A percentile compares a stretch with the other conserved stretches of the same genome.
These are phyloP conservation scores for Aproaerema taeniolella DNA, from an alignment of 2,888 invertebrate species.

Conservation along the genomic window DNA sequence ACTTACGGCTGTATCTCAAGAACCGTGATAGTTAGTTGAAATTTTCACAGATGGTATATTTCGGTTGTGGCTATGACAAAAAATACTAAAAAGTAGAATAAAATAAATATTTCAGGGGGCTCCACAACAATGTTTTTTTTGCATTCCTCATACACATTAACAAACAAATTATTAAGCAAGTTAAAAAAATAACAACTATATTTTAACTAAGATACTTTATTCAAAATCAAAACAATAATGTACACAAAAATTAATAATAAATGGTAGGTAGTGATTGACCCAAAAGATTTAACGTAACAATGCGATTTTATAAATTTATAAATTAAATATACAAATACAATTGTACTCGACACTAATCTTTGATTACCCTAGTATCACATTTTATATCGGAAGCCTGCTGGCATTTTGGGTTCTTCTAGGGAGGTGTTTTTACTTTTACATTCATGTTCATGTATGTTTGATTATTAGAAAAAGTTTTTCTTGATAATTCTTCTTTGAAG, in stretches of 20 bases:
- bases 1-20: too few relatives aligned
- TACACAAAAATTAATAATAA: conserved; percentile 1
- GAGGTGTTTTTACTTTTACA: conserved; percentile 48
- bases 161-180: too few relatives aligned
- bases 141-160: too few relatives aligned
- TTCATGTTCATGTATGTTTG: conserved; percentile 67
- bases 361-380: conserved; percentile 57
- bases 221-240: conserved; percentile 1
- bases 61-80: too few relatives aligned
- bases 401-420: conserved; percentile 31
- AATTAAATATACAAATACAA: background rate
- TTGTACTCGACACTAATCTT: background rate
- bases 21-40: too few relatives aligned
- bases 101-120: too few relatives aligned
- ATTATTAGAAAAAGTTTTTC: conserved; percentile 65
- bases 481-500: conserved; percentile 91
- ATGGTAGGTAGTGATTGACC: background rate
- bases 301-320: background rate
- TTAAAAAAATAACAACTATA: too few relatives aligned
- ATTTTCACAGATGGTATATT: too few relatives aligned
- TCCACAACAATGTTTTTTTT: too few relatives aligned
- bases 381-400: conserved; percentile 32
- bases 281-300: background rate
- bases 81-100: too few relatives aligned
- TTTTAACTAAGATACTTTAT: too few relatives aligned